phyloP scores from a whole-genome alignment of 2,797 vertebrate genomes.

The Characodon lateralis region DNA sequence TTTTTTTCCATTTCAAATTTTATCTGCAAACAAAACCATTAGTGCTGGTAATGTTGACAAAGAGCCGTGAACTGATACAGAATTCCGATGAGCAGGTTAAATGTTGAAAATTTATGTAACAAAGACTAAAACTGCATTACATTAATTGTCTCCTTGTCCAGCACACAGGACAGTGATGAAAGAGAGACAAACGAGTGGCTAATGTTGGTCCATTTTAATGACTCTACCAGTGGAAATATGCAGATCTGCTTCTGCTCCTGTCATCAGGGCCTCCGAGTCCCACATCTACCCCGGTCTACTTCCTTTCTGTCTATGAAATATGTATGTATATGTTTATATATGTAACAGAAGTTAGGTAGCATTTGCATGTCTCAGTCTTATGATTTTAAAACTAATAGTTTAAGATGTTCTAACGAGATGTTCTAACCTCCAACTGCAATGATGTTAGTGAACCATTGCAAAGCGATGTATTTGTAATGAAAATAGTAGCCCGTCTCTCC shows the following conservation, averaged over 20 bases:
- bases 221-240: conserved; percentile 79
- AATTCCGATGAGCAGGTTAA: conserved; percentile 8
- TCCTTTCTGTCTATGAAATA: conserved; percentile 35
- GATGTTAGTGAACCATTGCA: neutral
- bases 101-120: conserved; percentile 7
- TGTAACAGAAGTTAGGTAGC: neutral
- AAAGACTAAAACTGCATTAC: neutral
- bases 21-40: neutral
- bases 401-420: conserved; percentile 24
- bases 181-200: conserved; percentile 32
- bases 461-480: conserved; percentile 21
- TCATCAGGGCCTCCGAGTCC: conserved; percentile 77
- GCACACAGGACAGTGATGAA: conserved; percentile 45
- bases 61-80: neutral
- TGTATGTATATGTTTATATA: neutral
- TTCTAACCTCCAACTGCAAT: conserved; percentile 17
- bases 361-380: conserved; percentile 4
- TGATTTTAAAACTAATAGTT: conserved; percentile 18
- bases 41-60: neutral
- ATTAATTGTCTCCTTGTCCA: conserved; percentile 22
- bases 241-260: conserved; percentile 75
- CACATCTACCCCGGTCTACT: conserved; percentile 35
- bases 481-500: neutral
- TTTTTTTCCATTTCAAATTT: neutral
- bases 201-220: conserved; percentile 64